These are phyloP conservation scores for Brachionus rotundiformis DNA, from an alignment of 1,140 invertebrate genomes.

Conservation along the genomic window DNA sequence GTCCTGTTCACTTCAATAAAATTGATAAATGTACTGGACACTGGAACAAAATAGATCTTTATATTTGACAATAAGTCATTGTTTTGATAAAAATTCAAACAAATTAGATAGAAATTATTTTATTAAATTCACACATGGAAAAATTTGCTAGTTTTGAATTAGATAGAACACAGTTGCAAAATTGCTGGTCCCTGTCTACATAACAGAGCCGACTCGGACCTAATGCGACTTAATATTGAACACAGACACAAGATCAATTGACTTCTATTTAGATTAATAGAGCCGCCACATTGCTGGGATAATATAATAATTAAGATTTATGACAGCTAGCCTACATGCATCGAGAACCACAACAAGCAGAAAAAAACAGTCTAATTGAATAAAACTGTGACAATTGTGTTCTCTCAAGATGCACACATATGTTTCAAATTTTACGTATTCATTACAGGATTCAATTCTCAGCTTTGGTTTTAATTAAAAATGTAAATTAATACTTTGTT, in stretches of 20 bases:
- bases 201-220: background rate
- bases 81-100: slow-evolving; percentile 1
- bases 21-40: background rate
- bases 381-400: slow-evolving; percentile 46
- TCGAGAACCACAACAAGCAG: background rate
- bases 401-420: background rate
- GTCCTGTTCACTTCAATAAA: no score
- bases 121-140: slow-evolving; percentile 39
- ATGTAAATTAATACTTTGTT: slow-evolving; percentile 46
- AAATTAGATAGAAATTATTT: slow-evolving; percentile 1
- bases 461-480: slow-evolving; percentile 24
- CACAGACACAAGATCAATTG: slow-evolving; percentile 43
- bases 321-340: slow-evolving; percentile 13
- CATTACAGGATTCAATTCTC: background rate
- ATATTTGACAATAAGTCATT: background rate
- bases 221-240: slow-evolving; percentile 47
- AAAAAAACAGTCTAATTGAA: background rate
- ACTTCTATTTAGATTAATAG: background rate
- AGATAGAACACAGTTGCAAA: background rate
- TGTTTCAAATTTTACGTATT: slow-evolving; percentile 36
- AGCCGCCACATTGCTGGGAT: slow-evolving; percentile 10
- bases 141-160: slow-evolving; percentile 23
- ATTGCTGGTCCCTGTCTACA: no score
- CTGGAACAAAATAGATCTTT: background rate
- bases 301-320: slow-evolving; percentile 39